These are phyloP conservation scores for Andrena marginata DNA, from an alignment of 2,888 invertebrate genomes.

Conservation along the genomic window DNA sequence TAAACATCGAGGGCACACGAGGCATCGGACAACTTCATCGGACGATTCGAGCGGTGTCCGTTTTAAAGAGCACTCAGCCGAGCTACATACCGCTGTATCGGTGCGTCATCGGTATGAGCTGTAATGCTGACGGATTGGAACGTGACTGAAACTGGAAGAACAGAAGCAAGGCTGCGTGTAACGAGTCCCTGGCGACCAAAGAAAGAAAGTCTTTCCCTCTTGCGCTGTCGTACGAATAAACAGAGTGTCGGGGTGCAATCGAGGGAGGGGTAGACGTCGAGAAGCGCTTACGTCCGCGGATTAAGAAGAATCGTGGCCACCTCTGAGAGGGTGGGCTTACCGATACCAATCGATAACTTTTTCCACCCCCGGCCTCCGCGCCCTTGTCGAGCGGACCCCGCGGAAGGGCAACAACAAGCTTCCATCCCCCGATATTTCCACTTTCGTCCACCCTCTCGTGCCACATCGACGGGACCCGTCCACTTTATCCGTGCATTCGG, in stretches of 20 bases:
- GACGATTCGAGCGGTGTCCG: neutral
- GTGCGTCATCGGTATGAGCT: neutral
- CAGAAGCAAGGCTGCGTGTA: neutral
- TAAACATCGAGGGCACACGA: neutral
- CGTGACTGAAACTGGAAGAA: neutral
- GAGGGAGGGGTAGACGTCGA: neutral
- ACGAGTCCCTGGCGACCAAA: neutral
- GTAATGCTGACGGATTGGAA: neutral
- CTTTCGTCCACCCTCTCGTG: constrained; percentile 23
- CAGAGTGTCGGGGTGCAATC: neutral
- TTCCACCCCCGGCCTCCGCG: neutral
- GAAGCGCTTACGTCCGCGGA: neutral
- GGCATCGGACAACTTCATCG: neutral
- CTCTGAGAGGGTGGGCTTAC: neutral
- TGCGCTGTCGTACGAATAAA: neutral
- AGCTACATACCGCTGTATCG: neutral
- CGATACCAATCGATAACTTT: constrained; percentile 17
- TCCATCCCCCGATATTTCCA: constrained; percentile 26
- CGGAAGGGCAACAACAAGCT: constrained; percentile 13
- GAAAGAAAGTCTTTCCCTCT: neutral
- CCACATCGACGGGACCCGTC: neutral
- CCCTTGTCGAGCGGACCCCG: neutral
- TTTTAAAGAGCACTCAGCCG: neutral
- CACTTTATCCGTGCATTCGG: constrained; percentile 29
- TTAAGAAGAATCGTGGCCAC: neutral